A percentile compares a stretch with the other conserved stretches of the same genome.
Evolutionary conservation across 1,140 invertebrate species (phyloP).

Genomic region (Heliconius eleuchia): DNA sequence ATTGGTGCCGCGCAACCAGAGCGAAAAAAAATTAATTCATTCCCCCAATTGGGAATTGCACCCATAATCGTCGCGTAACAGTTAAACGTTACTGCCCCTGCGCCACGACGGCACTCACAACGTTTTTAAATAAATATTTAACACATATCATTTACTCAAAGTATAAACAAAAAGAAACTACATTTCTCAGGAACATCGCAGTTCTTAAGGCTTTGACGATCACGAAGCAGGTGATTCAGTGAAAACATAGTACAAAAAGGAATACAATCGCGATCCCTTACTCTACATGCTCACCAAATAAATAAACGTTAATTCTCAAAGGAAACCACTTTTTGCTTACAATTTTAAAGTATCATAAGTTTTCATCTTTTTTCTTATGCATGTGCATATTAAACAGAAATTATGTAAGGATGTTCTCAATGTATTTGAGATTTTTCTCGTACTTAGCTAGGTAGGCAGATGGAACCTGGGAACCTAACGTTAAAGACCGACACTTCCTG

Average conservation of each 20-base stretch:
- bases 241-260: neutral
- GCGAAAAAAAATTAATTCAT: no score
- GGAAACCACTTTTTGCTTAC: constrained; percentile 1
- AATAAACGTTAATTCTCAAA: constrained; percentile 4
- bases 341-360: neutral
- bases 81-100: no score
- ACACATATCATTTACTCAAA: neutral
- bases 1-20: no score
- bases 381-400: constrained; percentile 3
- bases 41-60: no score
- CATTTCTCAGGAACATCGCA: neutral
- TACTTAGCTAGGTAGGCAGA: no score
- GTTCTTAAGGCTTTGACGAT: neutral
- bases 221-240: neutral
- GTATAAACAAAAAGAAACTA: neutral
- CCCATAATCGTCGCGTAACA: no score
- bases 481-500: no score
- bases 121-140: neutral
- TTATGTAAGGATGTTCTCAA: neutral
- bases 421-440: no score
- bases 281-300: neutral
- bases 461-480: no score
- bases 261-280: constrained; percentile 13
- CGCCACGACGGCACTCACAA: no score
- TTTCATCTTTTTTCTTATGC: neutral